Base-by-base conservation (phyloP, 2,888 invertebrate genomes). In the Mystacides longicornis region DNA sequence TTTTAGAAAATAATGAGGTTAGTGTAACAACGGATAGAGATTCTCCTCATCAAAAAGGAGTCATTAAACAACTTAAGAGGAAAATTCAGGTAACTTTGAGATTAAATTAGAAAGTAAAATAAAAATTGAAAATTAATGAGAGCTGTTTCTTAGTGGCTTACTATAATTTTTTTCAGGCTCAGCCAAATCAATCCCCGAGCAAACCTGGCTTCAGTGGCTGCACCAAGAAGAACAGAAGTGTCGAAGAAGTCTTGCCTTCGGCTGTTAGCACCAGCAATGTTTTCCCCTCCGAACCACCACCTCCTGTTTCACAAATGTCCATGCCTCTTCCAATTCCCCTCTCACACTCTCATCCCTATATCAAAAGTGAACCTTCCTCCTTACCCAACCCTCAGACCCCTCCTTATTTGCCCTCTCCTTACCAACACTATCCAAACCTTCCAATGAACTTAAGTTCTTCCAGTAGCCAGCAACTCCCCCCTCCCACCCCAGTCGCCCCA, bases 31-130 rank as follows among this genome's bases (percentile, higher is more conserved):
- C 14, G 7, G 45, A 45, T 14, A 21, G 48, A 23, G 43, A 52
- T 19, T 42, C 49, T 27, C 49, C 69, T 22, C 65, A 71, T 18
- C 73, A 72, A 62, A 68, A 71, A 54, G 75, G 74, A 51, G 63
- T 75, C 37, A 71, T 77, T 62, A 75, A 74, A 57, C 75, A 75
- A 57, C 65, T 77, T 2, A 77, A 77, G 63, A 68, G 77, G 60
- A 77, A 77, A 66, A 69, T 77, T 63, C 76, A 77, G 70, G 77
- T 75, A 33, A 16, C 16, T 3, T 16, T 31, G 3, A 27, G 18
- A 27, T 49, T 31, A 49, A n/a, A n/a, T n/a, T n/a, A n/a, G n/a
- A n/a, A n/a, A n/a, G n/a, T n/a, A n/a, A n/a, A n/a, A n/a, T n/a
- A n/a, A n/a, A n/a, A n/a, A n/a, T n/a, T n/a, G n/a, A n/a, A n/a